Conservation (phyloP, 2,113 vertebrate genomes). For the Echinops telfairi region DNA sequence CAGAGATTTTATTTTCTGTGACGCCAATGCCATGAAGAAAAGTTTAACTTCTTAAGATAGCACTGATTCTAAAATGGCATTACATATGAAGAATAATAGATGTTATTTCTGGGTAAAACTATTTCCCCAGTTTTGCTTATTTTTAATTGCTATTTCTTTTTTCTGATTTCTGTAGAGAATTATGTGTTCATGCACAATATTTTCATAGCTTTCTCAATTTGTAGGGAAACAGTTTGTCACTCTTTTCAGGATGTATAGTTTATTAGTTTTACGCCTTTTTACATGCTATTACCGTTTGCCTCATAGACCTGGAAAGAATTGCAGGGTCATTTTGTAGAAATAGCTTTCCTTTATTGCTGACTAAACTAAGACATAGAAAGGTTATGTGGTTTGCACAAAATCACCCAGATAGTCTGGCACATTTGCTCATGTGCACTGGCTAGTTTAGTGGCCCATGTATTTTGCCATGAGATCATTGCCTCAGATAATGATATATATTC, state of each 20-base stretch:
- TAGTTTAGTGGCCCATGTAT: neutral
- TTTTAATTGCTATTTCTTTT: neutral
- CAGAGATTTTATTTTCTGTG: neutral
- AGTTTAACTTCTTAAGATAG: neutral
- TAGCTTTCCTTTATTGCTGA: neutral
- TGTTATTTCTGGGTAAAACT: neutral
- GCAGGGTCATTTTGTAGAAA: neutral
- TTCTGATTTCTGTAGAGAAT: neutral
- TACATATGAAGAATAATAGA: neutral
- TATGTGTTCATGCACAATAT: neutral
- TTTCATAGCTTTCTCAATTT: neutral
- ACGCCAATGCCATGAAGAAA: neutral
- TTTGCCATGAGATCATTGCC: constrained; percentile 48
- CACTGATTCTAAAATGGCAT: neutral
- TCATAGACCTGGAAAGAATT: neutral
- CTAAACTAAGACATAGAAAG: neutral
- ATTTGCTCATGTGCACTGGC: neutral
- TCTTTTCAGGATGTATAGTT: neutral
- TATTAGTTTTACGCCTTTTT: neutral
- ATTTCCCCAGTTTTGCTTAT: neutral
- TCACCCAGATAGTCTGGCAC: neutral
- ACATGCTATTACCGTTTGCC: neutral
- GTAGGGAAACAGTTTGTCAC: neutral
- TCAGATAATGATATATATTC: constrained; percentile 51
- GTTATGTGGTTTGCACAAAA: neutral